A percentile compares a stretch with the other conserved stretches of the same genome.
phyloP scores from a whole-genome alignment of 2,888 invertebrate genomes.

The Patella ulyssiponensis region DNA sequence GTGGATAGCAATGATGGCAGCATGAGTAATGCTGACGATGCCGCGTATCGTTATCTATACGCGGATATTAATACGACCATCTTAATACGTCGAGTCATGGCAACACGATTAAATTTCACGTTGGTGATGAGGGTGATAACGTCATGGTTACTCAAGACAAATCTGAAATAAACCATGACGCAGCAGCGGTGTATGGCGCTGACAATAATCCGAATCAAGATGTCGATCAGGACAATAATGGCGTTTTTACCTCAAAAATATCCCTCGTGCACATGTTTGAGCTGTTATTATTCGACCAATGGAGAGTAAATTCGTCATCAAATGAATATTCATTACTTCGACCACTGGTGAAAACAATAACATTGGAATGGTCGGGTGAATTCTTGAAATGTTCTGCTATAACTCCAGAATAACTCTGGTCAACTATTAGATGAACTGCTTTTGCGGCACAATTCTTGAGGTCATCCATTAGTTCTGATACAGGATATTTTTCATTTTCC shows the following conservation, averaged over 20 bases:
- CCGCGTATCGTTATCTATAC: too few species aligned
- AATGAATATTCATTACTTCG: conserved; percentile 68
- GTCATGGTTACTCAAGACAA: too few species aligned
- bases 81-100: too few species aligned
- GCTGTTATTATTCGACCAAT: conserved; percentile 68
- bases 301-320: conserved; percentile 68
- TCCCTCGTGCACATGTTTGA: conserved; percentile 66
- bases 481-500: conserved; percentile 73
- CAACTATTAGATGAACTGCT: conserved; percentile 72
- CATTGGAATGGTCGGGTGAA: conserved; percentile 66
- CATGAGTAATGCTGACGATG: too few species aligned
- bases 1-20: too few species aligned
- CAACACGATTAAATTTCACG: too few species aligned
- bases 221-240: not conserved
- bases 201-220: too few species aligned
- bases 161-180: too few species aligned
- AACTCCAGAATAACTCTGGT: conserved; percentile 74
- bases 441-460: conserved; percentile 73
- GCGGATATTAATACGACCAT: too few species aligned
- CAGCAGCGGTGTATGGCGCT: too few species aligned
- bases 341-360: conserved; percentile 70
- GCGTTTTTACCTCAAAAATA: conserved; percentile 65
- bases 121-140: too few species aligned
- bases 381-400: conserved; percentile 66
- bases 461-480: conserved; percentile 74